Percentiles rank a stretch among this genome's conserved stretches.
These are phyloP conservation scores for Pachyrhynchus sulphureomaculatus DNA, from an alignment of 1,140 invertebrate species.

Conservation along the genomic window DNA sequence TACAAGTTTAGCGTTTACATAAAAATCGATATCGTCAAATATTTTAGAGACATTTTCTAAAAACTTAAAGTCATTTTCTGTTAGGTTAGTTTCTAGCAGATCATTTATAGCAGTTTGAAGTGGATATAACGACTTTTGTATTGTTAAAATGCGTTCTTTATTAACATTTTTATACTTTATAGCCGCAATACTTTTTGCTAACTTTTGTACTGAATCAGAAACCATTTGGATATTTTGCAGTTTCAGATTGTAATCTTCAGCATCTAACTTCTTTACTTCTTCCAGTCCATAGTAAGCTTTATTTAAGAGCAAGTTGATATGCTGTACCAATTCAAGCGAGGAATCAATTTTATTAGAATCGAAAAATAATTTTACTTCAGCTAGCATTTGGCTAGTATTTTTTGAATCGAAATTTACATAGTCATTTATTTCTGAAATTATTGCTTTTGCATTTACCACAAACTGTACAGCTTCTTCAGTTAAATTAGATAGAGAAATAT, in stretches of 20 bases:
- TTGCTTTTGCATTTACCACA: not conserved
- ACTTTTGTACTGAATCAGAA: constrained; percentile 37
- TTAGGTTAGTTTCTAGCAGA: constrained; percentile 41
- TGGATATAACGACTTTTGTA: constrained; percentile 42
- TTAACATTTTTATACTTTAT: constrained; percentile 40
- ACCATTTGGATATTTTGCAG: constrained; percentile 34
- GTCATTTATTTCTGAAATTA: constrained; percentile 7
- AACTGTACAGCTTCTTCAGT: not conserved
- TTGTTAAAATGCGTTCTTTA: constrained; percentile 31
- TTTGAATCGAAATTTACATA: not conserved
- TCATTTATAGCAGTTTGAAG: constrained; percentile 46
- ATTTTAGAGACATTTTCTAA: constrained; percentile 35
- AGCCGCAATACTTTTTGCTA: constrained; percentile 41
- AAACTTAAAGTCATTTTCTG: constrained; percentile 37
- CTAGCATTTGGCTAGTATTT: constrained; percentile 4
- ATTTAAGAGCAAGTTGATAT: constrained; percentile 10
- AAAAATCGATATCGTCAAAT: constrained; percentile 36
- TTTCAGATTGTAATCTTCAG: constrained; percentile 28
- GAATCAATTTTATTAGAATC: constrained; percentile 4
- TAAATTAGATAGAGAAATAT: not conserved
- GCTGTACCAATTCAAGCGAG: not conserved
- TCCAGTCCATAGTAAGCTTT: constrained; percentile 23
- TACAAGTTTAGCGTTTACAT: constrained; percentile 24
- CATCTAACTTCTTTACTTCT: constrained; percentile 31
- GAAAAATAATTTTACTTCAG: constrained; percentile 12